Conservation (phyloP, 2,113 vertebrate species). For the Pampusana beccarii region DNA sequence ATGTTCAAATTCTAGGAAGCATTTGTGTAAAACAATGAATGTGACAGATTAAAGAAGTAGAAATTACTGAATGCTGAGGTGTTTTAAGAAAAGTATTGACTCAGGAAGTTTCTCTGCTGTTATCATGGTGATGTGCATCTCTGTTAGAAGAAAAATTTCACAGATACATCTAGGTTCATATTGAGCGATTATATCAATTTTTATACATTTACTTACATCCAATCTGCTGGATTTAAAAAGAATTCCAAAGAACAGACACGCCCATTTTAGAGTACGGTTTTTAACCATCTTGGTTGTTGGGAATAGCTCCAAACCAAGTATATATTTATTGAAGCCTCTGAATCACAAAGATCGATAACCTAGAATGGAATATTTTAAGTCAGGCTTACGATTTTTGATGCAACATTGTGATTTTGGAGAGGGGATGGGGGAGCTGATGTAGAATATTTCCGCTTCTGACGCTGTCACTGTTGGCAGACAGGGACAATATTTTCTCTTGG, state of each 20-base stretch:
- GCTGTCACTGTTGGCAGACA: background rate
- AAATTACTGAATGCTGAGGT: background rate
- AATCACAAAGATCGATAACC: background rate
- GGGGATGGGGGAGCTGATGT: background rate
- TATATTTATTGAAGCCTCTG: background rate
- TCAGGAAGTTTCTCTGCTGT: background rate
- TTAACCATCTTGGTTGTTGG: background rate
- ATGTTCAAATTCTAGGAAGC: background rate
- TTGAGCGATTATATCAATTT: background rate
- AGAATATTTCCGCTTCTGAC: background rate
- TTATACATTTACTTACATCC: background rate
- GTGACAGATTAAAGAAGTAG: background rate
- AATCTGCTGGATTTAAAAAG: background rate
- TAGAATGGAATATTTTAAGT: background rate
- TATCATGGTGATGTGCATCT: background rate
- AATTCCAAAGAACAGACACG: background rate
- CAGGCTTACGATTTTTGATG: background rate
- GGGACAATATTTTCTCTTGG: background rate
- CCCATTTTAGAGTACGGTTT: background rate
- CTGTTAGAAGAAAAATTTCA: background rate
- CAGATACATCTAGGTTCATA: background rate
- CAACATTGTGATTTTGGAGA: background rate
- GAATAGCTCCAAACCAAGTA: background rate
- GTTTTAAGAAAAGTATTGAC: background rate
- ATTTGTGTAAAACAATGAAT: background rate